Base-by-base conservation (phyloP, 2,888 invertebrate species). In the Drosophila yooni region DNA sequence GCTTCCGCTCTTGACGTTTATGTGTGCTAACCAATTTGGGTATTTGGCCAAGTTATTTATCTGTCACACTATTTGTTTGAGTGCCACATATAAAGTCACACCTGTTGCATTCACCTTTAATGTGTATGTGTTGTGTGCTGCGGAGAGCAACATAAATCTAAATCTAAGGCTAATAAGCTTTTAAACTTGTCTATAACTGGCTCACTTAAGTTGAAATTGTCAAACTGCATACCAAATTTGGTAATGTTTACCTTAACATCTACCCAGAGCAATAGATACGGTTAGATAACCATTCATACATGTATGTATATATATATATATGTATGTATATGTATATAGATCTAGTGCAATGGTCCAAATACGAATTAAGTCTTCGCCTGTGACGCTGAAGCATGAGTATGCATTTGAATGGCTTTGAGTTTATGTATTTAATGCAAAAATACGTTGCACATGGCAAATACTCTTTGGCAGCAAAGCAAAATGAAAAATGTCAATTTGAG, bases 41-140 rank as follows among this genome's bases (percentile, higher is more conserved):
- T 54, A 46, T 48, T 56, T 34, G 48, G n/a, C 48, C 48, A 33
- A 67, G 27, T 40, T 36, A 61, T 50, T 62, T 36, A 59, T 54
- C 21, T 58, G 38, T 21, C 54, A 31, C 34, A 40, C 61, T 40
- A 70, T 70, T 70, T 58, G 52, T 10, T 61, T 43, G 8, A 33
- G 38, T 36, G 21, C 29, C 25, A 27, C 50, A 25, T 43, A 38
- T 50, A 70, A 51, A 56, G 70, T 71, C 33, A 31, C 27, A 0
- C 6, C 21, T n/a, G 25, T 50, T 50, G 46, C 46, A 46, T 13
- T 46, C 18, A 48, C 48, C 27, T 48, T 18, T 4, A 15, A 46
- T n/a, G n/a, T 40, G 40, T n/a, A 1, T n/a, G n/a, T 10, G 4
- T 40, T 21, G 21, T 21, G 21, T 21, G 21, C 40, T 40, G 40